Percentiles rank a stretch among this genome's conserved stretches.
phyloP scores from a whole-genome alignment of 2,797 vertebrate genomes.

The Pseudochaenichthys georgianus region DNA sequence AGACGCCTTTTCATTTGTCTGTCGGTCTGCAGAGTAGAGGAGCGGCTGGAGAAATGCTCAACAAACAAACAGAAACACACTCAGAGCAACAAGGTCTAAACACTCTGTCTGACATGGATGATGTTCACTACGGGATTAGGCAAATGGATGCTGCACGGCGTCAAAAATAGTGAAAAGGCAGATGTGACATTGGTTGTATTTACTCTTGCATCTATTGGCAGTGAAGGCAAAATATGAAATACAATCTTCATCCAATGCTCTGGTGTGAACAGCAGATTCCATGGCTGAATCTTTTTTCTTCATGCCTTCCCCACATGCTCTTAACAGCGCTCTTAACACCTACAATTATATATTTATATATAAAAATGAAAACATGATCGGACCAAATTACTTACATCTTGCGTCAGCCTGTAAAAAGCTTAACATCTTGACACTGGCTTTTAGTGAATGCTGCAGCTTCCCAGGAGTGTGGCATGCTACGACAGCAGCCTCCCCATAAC shows the following conservation, averaged over 20 bases:
- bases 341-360: conserved; percentile 60
- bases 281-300: conserved; percentile 62
- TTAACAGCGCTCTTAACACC: conserved; percentile 67
- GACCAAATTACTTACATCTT: conserved; percentile 73
- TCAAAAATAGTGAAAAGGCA: conserved; percentile 51
- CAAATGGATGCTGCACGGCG: conserved; percentile 12
- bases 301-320: conserved; percentile 64
- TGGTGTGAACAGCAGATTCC: conserved; percentile 62
- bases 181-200: conserved; percentile 67
- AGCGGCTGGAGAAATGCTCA: conserved; percentile 10
- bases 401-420: conserved; percentile 75
- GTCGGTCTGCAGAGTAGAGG: neutral
- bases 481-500: conserved; percentile 29
- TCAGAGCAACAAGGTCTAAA: conserved; percentile 26
- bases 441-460: conserved; percentile 63
- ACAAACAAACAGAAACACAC: conserved; percentile 26
- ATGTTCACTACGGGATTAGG: conserved; percentile 28
- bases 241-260: conserved; percentile 53
- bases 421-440: conserved; percentile 67
- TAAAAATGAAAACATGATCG: conserved; percentile 48
- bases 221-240: conserved; percentile 61
- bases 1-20: conserved; percentile 35
- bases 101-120: conserved; percentile 25
- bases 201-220: conserved; percentile 61
- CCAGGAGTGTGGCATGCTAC: conserved; percentile 55